phyloP scores from a whole-genome alignment of 2,113 vertebrate genomes.

The cat (Felis catus) region F.catus_Fca126_mat1.0 CM031425.1:25911501-25912000 shows the following conservation, averaged over 20 bases:
- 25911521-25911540: slow-evolving; percentile 78
- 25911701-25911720: neutral
- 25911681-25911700: slow-evolving; percentile 6
- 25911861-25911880: neutral
- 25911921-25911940: neutral
- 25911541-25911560: slow-evolving; percentile 72
- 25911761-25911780: slow-evolving; percentile 5
- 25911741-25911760: neutral
- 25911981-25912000: slow-evolving; percentile 60
- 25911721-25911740: slow-evolving; percentile 38
- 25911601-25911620: slow-evolving; percentile 58
- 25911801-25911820: slow-evolving; percentile 16
- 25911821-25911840: neutral
- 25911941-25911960: neutral
- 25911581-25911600: slow-evolving; percentile 71
- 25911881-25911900: neutral
- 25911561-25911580: slow-evolving; percentile 76
- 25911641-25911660: slow-evolving; percentile 22
- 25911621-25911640: neutral
- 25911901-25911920: neutral
- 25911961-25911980: neutral
- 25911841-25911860: neutral
- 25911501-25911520: slow-evolving; percentile 71
- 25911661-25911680: neutral
- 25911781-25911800: slow-evolving; percentile 42